Base-by-base conservation (phyloP, 2,797 vertebrate genomes). In the Ceryle rudis region DNA sequence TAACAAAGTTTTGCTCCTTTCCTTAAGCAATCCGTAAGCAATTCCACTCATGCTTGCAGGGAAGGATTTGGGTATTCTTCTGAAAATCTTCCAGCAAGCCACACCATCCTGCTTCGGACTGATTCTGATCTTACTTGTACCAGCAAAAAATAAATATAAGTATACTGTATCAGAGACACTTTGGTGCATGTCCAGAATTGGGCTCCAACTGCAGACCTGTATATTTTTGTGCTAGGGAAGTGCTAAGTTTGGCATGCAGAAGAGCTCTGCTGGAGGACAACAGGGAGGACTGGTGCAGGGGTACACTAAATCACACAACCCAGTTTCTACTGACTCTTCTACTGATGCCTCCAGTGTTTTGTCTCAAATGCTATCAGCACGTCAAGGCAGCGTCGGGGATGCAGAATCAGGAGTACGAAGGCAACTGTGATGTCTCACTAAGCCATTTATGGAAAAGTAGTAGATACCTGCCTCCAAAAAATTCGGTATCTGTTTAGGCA, bases 1-100 rank as follows among this genome's bases (percentile, higher is more conserved):
- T 69, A 89, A 89, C 23, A 80, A 89, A 92, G n/a, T 61, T 89
- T 49, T 92, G 46, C 29, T 81, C 39, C 55, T 84, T 89, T 94
- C 55, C 74, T 73, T 81, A 65, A 88, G 73, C 70, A 49, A 78
- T 60, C 51, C 1, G 0, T 78, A 58, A 84, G 42, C 58, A 90
- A 85, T 80, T 80, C 60, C 41, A 49, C n/a, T 79, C 55, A 20
- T 9, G 33, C 28, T 33, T 60, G 28, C 35, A 80, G 65, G 14
- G 39, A 77, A 90, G 37, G 61, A 93, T 89, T 81, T 67, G 47
- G 17, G 26, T 41, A 41, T 82, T 86, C 47, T 78, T 81, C 79
- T 57, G 73, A 64, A 67, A 25, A 52, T 28, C 49, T 35, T 78
- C 55, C 57, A 85, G 37, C 29, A 60, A 57, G 64, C 31, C 71